Percentiles rank a stretch among this genome's conserved stretches.
These are phyloP conservation scores for Momotus momota DNA, from an alignment of 2,797 vertebrate species.

Conservation along the genomic window DNA sequence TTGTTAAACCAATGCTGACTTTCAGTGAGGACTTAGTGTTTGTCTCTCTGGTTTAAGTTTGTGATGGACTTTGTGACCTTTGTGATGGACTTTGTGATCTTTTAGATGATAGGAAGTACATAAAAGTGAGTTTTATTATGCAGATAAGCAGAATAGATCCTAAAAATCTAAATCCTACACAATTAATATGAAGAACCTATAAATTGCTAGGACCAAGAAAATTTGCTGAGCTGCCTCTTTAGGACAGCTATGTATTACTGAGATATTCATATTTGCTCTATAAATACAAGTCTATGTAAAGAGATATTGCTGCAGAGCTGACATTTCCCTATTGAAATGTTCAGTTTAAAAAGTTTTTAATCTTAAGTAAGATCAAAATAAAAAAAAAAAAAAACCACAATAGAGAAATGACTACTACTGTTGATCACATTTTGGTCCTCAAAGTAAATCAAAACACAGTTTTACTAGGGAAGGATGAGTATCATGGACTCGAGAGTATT, in stretches of 20 bases:
- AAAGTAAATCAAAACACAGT: not conserved
- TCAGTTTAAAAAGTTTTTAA: conserved; percentile 21
- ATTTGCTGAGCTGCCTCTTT: conserved; percentile 38
- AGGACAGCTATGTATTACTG: not conserved
- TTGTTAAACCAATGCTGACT: not conserved
- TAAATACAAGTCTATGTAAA: not conserved
- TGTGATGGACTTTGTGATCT: not conserved
- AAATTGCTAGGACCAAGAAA: conserved; percentile 28
- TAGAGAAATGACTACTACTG: not conserved
- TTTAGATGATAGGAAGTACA: not conserved
- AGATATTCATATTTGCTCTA: not conserved
- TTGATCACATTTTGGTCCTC: not conserved
- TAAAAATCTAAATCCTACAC: conserved; percentile 9
- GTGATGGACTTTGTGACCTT: not conserved
- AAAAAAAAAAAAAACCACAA: not conserved
- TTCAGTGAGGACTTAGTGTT: not conserved
- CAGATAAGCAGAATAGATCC: not conserved
- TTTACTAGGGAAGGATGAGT: not conserved
- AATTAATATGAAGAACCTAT: conserved; percentile 26
- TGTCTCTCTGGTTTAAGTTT: conserved; percentile 5
- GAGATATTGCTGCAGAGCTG: not conserved
- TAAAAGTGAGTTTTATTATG: not conserved
- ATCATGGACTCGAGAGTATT: not conserved
- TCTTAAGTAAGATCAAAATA: conserved; percentile 24
- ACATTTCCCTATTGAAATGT: not conserved